phyloP scores from a whole-genome alignment of 2,113 vertebrate species.

The Stegastes partitus region DNA sequence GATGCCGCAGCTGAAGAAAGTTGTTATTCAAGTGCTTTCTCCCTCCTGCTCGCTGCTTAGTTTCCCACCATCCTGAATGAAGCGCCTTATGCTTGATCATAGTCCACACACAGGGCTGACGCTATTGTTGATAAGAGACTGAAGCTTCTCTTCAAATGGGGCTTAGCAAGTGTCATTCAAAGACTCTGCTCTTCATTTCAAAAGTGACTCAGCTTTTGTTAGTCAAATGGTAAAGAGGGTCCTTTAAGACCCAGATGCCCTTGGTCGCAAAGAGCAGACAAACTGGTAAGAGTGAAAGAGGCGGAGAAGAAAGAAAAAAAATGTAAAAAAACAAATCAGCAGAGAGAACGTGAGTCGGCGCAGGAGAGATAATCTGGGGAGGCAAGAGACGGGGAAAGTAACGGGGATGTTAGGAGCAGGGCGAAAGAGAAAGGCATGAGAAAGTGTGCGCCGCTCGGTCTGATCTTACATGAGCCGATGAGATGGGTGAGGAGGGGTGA shows the following conservation, averaged over 20 bases:
- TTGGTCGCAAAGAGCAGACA: slow-evolving; percentile 63
- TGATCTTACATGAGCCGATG: slow-evolving; percentile 80
- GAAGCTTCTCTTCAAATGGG: slow-evolving; percentile 72
- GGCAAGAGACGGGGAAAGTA: slow-evolving; percentile 64
- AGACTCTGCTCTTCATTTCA: slow-evolving; percentile 73
- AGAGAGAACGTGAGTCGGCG: background rate
- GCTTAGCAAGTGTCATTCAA: slow-evolving; percentile 75
- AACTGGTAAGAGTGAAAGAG: slow-evolving; percentile 40
- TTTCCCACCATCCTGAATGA: slow-evolving; percentile 71
- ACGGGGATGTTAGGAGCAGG: slow-evolving; percentile 56
- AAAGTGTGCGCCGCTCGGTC: slow-evolving; percentile 68
- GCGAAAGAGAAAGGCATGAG: slow-evolving; percentile 69
- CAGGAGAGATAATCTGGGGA: slow-evolving; percentile 52
- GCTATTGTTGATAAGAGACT: slow-evolving; percentile 76
- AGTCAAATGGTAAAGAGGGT: slow-evolving; percentile 58
- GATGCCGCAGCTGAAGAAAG: slow-evolving; percentile 52
- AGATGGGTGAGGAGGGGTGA: slow-evolving; percentile 74
- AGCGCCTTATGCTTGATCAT: slow-evolving; percentile 54
- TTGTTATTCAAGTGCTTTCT: slow-evolving; percentile 51
- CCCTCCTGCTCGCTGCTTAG: slow-evolving; percentile 44
- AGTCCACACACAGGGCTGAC: slow-evolving; percentile 54
- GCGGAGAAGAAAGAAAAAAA: slow-evolving; percentile 4
- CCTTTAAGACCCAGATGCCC: slow-evolving; percentile 67
- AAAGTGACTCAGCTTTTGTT: slow-evolving; percentile 79
- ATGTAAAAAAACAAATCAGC: background rate